Evolutionary conservation across 2,888 invertebrate genomes (phyloP).

Genomic region (Achlya flavicornis): DNA sequence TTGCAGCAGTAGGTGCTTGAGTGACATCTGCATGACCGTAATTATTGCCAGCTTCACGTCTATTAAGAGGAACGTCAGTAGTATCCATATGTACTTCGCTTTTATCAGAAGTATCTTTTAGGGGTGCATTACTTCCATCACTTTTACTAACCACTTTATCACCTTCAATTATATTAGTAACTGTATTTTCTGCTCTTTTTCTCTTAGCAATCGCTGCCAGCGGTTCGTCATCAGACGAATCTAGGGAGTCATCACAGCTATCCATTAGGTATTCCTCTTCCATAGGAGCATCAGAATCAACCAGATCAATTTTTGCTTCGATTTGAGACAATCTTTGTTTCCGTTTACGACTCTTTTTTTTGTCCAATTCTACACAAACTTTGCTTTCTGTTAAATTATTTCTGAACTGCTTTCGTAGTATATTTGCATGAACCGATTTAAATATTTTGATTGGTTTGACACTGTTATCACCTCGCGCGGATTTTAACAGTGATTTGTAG

Average conservation of each 20-base stretch:
- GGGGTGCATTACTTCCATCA: neutral
- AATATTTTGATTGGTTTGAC: constrained; percentile 50
- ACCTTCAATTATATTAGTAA: constrained; percentile 14
- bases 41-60: constrained; percentile 6
- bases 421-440: constrained; percentile 33
- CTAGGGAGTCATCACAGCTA: constrained; percentile 27
- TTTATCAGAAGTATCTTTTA: neutral
- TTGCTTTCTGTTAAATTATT: constrained; percentile 8
- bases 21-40: constrained; percentile 13
- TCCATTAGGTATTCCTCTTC: constrained; percentile 34
- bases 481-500: constrained; percentile 17
- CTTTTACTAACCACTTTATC: neutral
- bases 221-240: constrained; percentile 72
- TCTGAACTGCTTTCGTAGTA: constrained; percentile 19
- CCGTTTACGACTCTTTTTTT: constrained; percentile 16
- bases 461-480: constrained; percentile 18
- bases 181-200: constrained; percentile 24
- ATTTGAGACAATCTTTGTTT: constrained; percentile 24
- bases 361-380: constrained; percentile 11
- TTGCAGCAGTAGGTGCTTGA: neutral
- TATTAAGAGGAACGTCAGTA: neutral
- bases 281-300: constrained; percentile 46
- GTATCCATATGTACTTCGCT: neutral
- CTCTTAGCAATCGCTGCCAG: constrained; percentile 58
- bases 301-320: constrained; percentile 39